A percentile compares a stretch with the other conserved stretches of the same genome.
These are phyloP conservation scores for Pholis gunnellus DNA, from an alignment of 2,113 vertebrate species.

Conservation along the genomic window DNA sequence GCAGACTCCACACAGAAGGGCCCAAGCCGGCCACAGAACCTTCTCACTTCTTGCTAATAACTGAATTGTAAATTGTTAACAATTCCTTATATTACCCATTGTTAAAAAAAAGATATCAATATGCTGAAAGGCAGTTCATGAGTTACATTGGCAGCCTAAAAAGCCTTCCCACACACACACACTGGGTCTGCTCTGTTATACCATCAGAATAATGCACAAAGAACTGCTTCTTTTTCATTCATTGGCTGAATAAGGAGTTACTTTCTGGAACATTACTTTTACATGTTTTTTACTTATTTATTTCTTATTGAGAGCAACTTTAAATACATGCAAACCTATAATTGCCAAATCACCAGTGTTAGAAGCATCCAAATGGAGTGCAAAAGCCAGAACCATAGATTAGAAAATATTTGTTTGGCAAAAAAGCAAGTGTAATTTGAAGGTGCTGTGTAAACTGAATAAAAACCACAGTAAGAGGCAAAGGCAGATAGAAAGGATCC, in stretches of 20 bases:
- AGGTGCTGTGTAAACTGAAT: constrained; percentile 11
- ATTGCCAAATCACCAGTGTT: background rate
- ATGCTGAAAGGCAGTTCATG: background rate
- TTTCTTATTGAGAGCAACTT: background rate
- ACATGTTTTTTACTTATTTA: background rate
- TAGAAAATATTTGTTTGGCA: background rate
- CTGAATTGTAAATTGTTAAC: too few relatives aligned
- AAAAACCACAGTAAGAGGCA: constrained; percentile 13
- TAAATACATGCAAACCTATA: background rate
- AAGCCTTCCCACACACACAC: background rate
- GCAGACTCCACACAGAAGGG: too few relatives aligned
- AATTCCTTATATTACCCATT: background rate
- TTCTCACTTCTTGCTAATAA: too few relatives aligned
- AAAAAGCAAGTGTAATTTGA: background rate
- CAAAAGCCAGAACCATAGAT: background rate
- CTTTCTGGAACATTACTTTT: background rate
- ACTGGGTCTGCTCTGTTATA: background rate
- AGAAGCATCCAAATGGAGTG: background rate
- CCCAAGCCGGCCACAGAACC: too few relatives aligned
- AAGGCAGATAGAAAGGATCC: background rate
- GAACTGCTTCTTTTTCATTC: background rate
- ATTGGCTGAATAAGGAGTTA: background rate
- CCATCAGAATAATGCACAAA: constrained; percentile 7
- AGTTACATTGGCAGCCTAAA: background rate
- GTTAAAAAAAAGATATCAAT: background rate